phyloP scores from a whole-genome alignment of 2,888 invertebrate genomes.

The Mongoloraphidia duomilia region DNA sequence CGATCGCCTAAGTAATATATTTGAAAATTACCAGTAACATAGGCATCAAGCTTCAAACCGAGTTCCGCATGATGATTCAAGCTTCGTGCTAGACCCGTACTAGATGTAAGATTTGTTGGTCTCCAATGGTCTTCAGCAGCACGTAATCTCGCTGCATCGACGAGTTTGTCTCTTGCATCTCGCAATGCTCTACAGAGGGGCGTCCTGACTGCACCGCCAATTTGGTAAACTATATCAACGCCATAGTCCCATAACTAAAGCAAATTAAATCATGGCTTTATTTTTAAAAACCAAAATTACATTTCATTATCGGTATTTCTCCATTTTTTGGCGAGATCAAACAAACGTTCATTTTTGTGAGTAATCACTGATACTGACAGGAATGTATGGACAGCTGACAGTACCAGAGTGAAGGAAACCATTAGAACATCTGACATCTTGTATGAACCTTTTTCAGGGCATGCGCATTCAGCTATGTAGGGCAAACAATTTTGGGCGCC shows the following conservation, averaged over 20 bases:
- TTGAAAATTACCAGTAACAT: slow-evolving; percentile 35
- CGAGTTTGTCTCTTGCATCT: slow-evolving; percentile 66
- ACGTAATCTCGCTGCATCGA: slow-evolving; percentile 65
- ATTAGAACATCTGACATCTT: too few species aligned
- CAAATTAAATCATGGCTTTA: slow-evolving; percentile 14
- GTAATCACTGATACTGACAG: too few species aligned
- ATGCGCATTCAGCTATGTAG: too few species aligned
- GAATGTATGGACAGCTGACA: too few species aligned
- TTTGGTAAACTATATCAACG: slow-evolving; percentile 80
- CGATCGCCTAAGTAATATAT: too few species aligned
- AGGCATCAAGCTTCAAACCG: slow-evolving; percentile 52
- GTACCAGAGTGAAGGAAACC: too few species aligned
- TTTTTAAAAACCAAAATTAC: too few species aligned
- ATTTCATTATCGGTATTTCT: too few species aligned
- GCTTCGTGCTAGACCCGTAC: slow-evolving; percentile 51
- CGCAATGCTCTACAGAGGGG: slow-evolving; percentile 61
- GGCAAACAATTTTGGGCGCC: too few species aligned
- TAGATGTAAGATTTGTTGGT: slow-evolving; percentile 64
- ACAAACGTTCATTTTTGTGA: too few species aligned
- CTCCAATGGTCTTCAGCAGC: slow-evolving; percentile 76
- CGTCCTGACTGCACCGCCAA: slow-evolving; percentile 70
- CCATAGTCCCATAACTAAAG: slow-evolving; percentile 46
- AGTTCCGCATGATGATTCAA: slow-evolving; percentile 53
- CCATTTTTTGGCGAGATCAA: too few species aligned
- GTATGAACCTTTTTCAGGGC: too few species aligned